Percentiles rank a stretch among this genome's conserved stretches.
Conservation (phyloP, 2,888 invertebrate genomes). For the Microctonus hyperodae region DNA sequence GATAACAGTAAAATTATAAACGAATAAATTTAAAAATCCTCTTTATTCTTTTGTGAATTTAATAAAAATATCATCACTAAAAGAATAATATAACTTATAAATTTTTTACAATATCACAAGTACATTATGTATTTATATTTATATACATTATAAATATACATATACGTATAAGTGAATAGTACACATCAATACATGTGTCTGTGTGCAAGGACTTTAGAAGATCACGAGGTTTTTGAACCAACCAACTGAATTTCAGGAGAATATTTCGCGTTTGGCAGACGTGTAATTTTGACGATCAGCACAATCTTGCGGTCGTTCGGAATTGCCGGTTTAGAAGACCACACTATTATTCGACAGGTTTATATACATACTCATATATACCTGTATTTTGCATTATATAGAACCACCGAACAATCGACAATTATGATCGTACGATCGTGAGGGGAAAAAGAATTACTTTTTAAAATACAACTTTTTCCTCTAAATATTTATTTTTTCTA, state of each 20-base stretch:
- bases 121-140: no score
- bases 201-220: background rate
- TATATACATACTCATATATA: background rate
- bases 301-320: conserved; percentile 28
- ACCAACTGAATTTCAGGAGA: conserved; percentile 11
- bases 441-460: conserved; percentile 10
- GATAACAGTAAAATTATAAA: no score
- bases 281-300: conserved; percentile 37
- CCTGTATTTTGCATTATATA: background rate
- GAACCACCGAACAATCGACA: conserved; percentile 10
- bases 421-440: conserved; percentile 23
- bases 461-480: background rate
- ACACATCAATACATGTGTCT: no score
- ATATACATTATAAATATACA: no score
- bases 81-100: no score
- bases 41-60: no score
- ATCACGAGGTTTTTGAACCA: conserved; percentile 19
- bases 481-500: background rate
- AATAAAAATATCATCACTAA: no score
- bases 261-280: conserved; percentile 26
- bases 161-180: no score
- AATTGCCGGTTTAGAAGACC: conserved; percentile 36
- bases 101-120: no score
- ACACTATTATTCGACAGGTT: conserved; percentile 8
- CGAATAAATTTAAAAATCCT: no score